Evolutionary conservation across 1,140 invertebrate genomes (phyloP).

Genomic region (Thalassaphorura encarpata): DNA sequence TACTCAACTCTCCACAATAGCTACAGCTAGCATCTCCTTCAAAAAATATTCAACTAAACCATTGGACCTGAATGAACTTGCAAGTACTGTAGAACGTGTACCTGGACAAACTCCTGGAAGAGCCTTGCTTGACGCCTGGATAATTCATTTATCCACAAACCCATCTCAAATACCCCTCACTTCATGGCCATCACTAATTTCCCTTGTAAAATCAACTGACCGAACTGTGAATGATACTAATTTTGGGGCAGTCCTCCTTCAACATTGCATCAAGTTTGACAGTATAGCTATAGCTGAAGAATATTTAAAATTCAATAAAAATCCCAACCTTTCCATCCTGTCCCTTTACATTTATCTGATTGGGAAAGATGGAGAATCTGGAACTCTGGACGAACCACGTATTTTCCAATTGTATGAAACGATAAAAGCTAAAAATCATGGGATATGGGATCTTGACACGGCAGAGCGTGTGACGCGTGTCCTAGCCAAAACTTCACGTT

Average conservation of each 20-base stretch:
- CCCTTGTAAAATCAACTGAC: slow-evolving; percentile 25
- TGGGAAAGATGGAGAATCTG: slow-evolving; percentile 9
- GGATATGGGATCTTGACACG: slow-evolving; percentile 45
- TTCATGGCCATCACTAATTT: slow-evolving; percentile 32
- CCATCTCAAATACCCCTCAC: not conserved
- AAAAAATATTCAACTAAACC: too few species aligned
- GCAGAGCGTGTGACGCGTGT: slow-evolving; percentile 48
- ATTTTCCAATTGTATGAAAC: slow-evolving; percentile 45
- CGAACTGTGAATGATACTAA: slow-evolving; percentile 40
- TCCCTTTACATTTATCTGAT: slow-evolving; percentile 15
- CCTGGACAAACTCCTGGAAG: not conserved
- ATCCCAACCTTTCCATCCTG: slow-evolving; percentile 40
- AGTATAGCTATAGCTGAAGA: slow-evolving; percentile 42
- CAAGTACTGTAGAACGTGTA: too few species aligned
- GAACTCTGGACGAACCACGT: slow-evolving; percentile 41
- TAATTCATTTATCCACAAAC: not conserved
- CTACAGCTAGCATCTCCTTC: too few species aligned
- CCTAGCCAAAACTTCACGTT: slow-evolving; percentile 46
- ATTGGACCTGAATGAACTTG: too few species aligned
- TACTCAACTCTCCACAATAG: too few species aligned
- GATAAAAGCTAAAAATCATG: slow-evolving; percentile 45
- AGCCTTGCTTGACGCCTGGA: not conserved
- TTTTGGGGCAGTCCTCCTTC: slow-evolving; percentile 48
- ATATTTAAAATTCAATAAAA: slow-evolving; percentile 44
- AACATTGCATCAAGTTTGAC: slow-evolving; percentile 39